Base-by-base conservation (phyloP, 2,113 vertebrate genomes). In the Osmerus mordax region DNA sequence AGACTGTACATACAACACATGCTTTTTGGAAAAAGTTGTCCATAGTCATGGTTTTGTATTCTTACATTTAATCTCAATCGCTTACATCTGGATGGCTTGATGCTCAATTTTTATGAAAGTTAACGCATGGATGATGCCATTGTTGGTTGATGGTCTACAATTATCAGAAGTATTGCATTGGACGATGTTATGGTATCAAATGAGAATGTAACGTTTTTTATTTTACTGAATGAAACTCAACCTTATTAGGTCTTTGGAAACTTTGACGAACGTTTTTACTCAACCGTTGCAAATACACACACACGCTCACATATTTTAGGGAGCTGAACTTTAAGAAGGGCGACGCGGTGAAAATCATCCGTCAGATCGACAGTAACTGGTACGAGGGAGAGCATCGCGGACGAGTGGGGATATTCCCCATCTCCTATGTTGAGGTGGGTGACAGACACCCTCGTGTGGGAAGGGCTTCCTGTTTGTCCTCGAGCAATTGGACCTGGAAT, bases 331-430 rank as follows among this genome's bases (percentile, higher is more conserved):
- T 99, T 90, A 97, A 97, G 89, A 99, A 98, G 90, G 97, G 97
- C 51, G 96, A 98, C 69, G 94, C 95, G 1, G 92, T 99, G 77
- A 97, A 96, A 89, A 96, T 99, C 90, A 94, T 98, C 92, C 94
- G 97, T 87, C 97, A 97, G 90, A 96, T 99, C 70, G 97, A 99
- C 92, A 95, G 92, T 81, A 99, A 99, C 89, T 99, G 97, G 97
- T 99, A 96, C 69, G 97, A 99, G 81, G 97, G 97, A 73, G 97
- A 99, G 73, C 94, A 96, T 75, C 91, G 91, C 0, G 97, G 96
- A 67, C 91, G 90, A 81, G 92, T 98, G 66, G 97, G 97, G 72
- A 99, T 99, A 81, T 96, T 99, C 69, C 97, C 97, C 0, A 95
- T 99, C 88, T 96, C 97, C 0, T 99, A 99, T 1, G 95, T 99